These are phyloP conservation scores for Arctocebus calabarensis DNA, from an alignment of 2,797 vertebrate species.

Conservation along the genomic window DNA sequence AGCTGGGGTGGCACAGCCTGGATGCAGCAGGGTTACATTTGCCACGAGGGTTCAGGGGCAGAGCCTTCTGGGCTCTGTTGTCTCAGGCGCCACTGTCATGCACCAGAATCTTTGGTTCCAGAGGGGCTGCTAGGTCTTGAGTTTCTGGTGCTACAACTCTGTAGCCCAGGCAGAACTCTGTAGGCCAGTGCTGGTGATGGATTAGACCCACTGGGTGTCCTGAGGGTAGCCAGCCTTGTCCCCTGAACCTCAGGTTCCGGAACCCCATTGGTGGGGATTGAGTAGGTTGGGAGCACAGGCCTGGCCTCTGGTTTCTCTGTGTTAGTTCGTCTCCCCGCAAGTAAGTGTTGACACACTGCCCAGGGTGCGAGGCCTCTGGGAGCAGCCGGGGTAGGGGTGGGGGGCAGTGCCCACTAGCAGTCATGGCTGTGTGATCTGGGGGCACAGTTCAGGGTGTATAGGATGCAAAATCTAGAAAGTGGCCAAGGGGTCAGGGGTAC, in stretches of 20 bases:
- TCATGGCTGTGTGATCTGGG: rapidly evolving
- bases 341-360: background rate
- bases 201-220: background rate
- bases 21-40: rapidly evolving
- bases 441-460: rapidly evolving
- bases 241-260: too few species aligned
- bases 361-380: rapidly evolving
- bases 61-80: background rate
- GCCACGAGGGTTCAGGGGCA: background rate
- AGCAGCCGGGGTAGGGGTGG: background rate
- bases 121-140: rapidly evolving
- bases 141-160: rapidly evolving
- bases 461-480: background rate
- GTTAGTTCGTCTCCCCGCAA: background rate
- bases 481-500: background rate
- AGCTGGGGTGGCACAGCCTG: background rate
- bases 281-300: background rate
- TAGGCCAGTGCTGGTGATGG: rapidly evolving
- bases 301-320: background rate
- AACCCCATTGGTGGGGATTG: rapidly evolving
- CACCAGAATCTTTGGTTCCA: rapidly evolving
- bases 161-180: rapidly evolving
- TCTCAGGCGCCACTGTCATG: rapidly evolving
- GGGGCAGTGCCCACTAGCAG: too few species aligned
- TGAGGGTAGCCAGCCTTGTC: background rate